A percentile compares a stretch with the other conserved stretches of the same genome.
Conservation (phyloP, 1,140 invertebrate species). For the Danaus plexippus region DNA sequence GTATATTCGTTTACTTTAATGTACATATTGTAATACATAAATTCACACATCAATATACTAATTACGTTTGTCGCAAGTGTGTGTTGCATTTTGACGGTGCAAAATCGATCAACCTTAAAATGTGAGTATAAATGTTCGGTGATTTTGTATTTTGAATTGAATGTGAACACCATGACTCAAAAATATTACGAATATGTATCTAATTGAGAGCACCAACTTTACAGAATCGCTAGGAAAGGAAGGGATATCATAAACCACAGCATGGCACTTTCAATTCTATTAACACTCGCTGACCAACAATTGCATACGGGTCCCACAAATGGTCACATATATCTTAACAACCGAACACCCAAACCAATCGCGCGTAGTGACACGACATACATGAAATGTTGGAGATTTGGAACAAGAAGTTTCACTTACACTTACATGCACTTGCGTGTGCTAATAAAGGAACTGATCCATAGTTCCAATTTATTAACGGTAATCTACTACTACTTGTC, state of each 20-base stretch:
- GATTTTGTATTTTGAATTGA: constrained; percentile 43
- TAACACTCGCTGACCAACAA: constrained; percentile 49
- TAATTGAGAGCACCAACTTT: constrained; percentile 32
- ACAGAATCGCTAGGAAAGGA: constrained; percentile 38
- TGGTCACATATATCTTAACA: constrained; percentile 49
- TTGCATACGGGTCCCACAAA: constrained; percentile 49
- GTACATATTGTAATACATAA: constrained; percentile 15
- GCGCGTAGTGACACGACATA: constrained; percentile 59
- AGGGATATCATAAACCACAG: constrained; percentile 59
- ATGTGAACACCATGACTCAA: constrained; percentile 42
- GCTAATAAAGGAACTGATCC: constrained; percentile 63
- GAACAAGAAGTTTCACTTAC: constrained; percentile 70
- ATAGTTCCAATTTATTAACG: constrained; percentile 58
- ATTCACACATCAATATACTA: constrained; percentile 35
- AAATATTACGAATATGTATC: constrained; percentile 28
- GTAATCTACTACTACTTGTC: constrained; percentile 41
- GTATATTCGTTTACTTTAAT: constrained; percentile 4
- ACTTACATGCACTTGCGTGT: constrained; percentile 66
- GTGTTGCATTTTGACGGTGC: constrained; percentile 68
- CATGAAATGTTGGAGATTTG: constrained; percentile 69
- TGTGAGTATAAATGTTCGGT: constrained; percentile 31
- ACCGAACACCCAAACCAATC: constrained; percentile 65
- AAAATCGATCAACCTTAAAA: constrained; percentile 69
- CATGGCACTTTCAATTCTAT: constrained; percentile 63
- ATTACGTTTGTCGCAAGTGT: constrained; percentile 37